phyloP scores from a whole-genome alignment of 1,140 invertebrate species.

The Drosophila lacertosa region DNA sequence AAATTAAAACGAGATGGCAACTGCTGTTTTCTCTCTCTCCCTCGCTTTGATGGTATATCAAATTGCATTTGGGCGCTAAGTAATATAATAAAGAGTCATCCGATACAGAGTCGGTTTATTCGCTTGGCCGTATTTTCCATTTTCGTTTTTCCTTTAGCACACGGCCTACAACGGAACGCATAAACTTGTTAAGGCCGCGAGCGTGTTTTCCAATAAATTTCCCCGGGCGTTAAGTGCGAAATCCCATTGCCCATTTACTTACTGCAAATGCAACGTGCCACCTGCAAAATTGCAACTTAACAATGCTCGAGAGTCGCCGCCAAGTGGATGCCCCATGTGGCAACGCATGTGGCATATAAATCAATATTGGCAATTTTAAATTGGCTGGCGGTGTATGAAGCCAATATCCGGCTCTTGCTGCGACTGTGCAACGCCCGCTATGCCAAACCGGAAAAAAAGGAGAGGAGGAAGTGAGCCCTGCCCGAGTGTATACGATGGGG shows the following conservation, averaged over 20 bases:
- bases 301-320: slow-evolving; percentile 65
- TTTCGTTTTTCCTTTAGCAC: no score
- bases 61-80: slow-evolving; percentile 61
- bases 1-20: slow-evolving; percentile 43
- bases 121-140: not conserved
- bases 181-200: slow-evolving; percentile 55
- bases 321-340: slow-evolving; percentile 67
- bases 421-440: slow-evolving; percentile 51
- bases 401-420: slow-evolving; percentile 71
- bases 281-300: slow-evolving; percentile 80
- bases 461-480: not conserved
- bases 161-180: slow-evolving; percentile 32
- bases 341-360: slow-evolving; percentile 75
- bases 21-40: not conserved
- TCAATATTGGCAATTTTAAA: slow-evolving; percentile 82
- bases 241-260: slow-evolving; percentile 76
- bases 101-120: not conserved
- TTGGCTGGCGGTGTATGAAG: slow-evolving; percentile 80
- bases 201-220: slow-evolving; percentile 72
- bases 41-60: slow-evolving; percentile 58
- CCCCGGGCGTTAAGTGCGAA: slow-evolving; percentile 73
- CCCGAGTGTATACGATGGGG: no score
- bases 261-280: slow-evolving; percentile 60
- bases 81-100: slow-evolving; percentile 51
- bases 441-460: slow-evolving; percentile 19